These are phyloP conservation scores for Trilocha varians DNA, from an alignment of 2,888 invertebrate genomes.

Conservation along the genomic window DNA sequence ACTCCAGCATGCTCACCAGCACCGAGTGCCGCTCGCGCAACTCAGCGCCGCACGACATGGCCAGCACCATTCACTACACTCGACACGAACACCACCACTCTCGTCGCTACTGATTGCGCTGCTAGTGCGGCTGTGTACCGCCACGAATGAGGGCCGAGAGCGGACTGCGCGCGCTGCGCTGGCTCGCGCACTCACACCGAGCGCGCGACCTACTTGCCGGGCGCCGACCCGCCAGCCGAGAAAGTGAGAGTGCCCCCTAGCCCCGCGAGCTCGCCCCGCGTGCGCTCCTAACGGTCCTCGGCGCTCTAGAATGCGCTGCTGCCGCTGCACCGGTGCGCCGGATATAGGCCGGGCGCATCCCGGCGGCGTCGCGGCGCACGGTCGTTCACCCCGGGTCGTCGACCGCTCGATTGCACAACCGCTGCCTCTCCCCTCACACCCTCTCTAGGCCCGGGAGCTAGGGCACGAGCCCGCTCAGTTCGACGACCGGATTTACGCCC, in stretches of 20 bases:
- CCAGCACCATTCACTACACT: constrained; percentile 54
- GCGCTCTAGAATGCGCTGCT: constrained; percentile 71
- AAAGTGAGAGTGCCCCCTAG: constrained; percentile 72
- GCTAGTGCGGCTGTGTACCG: constrained; percentile 46
- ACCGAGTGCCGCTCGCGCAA: constrained; percentile 77
- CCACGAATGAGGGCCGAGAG: constrained; percentile 75
- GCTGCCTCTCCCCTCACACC: constrained; percentile 34
- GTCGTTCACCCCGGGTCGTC: constrained; percentile 68
- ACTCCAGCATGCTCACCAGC: constrained; percentile 77
- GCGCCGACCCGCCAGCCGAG: constrained; percentile 80
- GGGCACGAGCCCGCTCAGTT: constrained; percentile 44
- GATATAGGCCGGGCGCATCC: constrained; percentile 74
- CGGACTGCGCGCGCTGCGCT: constrained; percentile 68
- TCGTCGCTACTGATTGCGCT: constrained; percentile 26
- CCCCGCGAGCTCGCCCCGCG: constrained; percentile 38
- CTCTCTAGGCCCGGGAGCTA: constrained; percentile 48
- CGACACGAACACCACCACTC: constrained; percentile 43
- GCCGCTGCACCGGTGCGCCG: constrained; percentile 71
- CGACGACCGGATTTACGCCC: constrained; percentile 57
- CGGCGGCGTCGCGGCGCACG: constrained; percentile 67
- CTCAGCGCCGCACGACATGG: constrained; percentile 62
- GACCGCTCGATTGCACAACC: constrained; percentile 71
- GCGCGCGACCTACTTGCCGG: constrained; percentile 85
- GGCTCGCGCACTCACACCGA: constrained; percentile 76
- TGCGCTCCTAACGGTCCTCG: constrained; percentile 69